Evolutionary conservation across 1,140 invertebrate genomes (phyloP).

Genomic region (Myzus persicae): DNA sequence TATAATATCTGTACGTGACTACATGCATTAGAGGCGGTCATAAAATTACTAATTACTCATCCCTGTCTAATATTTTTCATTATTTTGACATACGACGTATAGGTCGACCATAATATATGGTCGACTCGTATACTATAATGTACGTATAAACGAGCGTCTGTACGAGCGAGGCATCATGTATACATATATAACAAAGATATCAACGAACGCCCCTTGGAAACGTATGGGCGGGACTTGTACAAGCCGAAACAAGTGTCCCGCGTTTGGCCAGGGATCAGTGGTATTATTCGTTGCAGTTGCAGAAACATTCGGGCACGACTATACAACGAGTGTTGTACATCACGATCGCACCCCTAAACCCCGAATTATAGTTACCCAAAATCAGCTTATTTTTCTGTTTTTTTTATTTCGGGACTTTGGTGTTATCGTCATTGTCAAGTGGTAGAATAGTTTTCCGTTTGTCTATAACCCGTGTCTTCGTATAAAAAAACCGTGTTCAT

Average conservation of each 20-base stretch:
- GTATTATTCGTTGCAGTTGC: background rate
- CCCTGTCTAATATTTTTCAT: constrained; percentile 26
- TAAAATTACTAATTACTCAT: background rate
- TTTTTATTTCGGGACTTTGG: background rate
- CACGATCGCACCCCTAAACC: background rate
- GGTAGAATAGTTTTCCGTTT: background rate
- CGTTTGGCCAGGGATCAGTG: background rate
- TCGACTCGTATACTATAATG: background rate
- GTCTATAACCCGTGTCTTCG: background rate
- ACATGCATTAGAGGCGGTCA: constrained; percentile 21
- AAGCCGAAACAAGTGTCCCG: constrained; percentile 31
- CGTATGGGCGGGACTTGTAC: constrained; percentile 40
- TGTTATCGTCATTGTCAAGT: background rate
- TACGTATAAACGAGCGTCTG: background rate
- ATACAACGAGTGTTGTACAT: background rate
- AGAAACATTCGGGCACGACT: background rate
- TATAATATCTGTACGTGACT: background rate
- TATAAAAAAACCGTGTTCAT: background rate
- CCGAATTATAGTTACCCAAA: background rate
- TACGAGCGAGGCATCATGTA: background rate
- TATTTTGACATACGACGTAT: constrained; percentile 11
- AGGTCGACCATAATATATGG: background rate
- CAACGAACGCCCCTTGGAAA: constrained; percentile 50
- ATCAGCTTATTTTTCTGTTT: too few relatives aligned
- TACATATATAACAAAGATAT: background rate